Conservation (phyloP, 2,888 invertebrate species). For the Lycophotia porphyrea region DNA sequence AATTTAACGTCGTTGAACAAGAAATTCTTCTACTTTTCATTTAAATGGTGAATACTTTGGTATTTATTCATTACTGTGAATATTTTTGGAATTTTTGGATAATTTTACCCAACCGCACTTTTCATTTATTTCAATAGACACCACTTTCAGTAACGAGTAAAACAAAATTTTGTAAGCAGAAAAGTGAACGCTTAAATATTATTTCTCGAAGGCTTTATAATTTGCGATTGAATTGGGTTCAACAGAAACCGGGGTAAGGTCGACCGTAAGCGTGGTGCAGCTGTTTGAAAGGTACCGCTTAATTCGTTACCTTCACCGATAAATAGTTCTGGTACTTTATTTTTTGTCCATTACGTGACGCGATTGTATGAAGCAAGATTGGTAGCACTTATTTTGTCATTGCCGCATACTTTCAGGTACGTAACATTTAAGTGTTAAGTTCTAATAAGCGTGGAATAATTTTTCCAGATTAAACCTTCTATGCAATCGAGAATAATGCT, state of each 20-base stretch:
- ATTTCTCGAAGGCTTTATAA: conserved; percentile 76
- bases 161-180: conserved; percentile 31
- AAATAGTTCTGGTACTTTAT: conserved; percentile 69
- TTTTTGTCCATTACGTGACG: conserved; percentile 68
- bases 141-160: conserved; percentile 17
- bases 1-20: conserved; percentile 46
- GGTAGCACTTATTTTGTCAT: conserved; percentile 48
- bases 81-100: neutral
- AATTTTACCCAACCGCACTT: conserved; percentile 72
- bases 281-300: conserved; percentile 71
- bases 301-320: conserved; percentile 73
- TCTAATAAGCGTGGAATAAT: conserved; percentile 44
- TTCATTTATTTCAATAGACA: conserved; percentile 56
- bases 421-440: conserved; percentile 42
- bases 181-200: conserved; percentile 76
- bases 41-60: conserved; percentile 41
- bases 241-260: conserved; percentile 82
- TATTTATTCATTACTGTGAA: conserved; percentile 13
- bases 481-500: conserved; percentile 14
- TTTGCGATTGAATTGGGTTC: conserved; percentile 76
- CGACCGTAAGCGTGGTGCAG: conserved; percentile 73
- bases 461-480: conserved; percentile 33
- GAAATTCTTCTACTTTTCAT: conserved; percentile 38
- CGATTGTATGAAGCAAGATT: conserved; percentile 59
- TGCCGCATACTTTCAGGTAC: conserved; percentile 54